phyloP scores from a whole-genome alignment of 2,888 invertebrate genomes.

The Drosophila nigritarsus region DNA sequence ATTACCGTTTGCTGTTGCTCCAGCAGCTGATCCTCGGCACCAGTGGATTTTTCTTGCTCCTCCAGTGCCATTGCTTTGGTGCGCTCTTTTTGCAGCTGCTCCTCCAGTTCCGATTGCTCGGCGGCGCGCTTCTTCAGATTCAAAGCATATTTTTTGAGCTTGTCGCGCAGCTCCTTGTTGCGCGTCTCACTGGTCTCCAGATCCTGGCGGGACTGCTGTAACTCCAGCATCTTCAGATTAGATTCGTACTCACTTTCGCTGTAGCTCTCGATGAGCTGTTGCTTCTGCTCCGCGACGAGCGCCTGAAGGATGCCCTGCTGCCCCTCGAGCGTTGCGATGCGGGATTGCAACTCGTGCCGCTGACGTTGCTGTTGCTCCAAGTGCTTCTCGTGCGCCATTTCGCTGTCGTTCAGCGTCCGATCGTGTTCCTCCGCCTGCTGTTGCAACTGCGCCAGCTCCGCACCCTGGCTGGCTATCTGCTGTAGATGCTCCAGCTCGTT shows the following conservation, averaged over 20 bases:
- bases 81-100: constrained; percentile 82
- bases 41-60: neutral
- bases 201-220: constrained; percentile 85
- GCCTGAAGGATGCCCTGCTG: constrained; percentile 83
- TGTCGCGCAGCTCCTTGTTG: constrained; percentile 90
- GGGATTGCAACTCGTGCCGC: constrained; percentile 75
- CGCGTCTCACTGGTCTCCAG: constrained; percentile 86
- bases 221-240: constrained; percentile 79
- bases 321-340: constrained; percentile 73
- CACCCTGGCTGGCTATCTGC: constrained; percentile 84
- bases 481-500: constrained; percentile 85
- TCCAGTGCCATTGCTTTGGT: constrained; percentile 13
- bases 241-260: constrained; percentile 82
- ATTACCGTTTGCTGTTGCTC: constrained; percentile 1
- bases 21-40: constrained; percentile 26
- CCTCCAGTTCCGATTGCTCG: constrained; percentile 89
- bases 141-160: constrained; percentile 91
- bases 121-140: constrained; percentile 90
- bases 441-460: constrained; percentile 79
- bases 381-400: constrained; percentile 81
- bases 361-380: constrained; percentile 75
- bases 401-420: constrained; percentile 71
- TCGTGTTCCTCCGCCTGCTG: constrained; percentile 75
- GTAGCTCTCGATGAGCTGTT: constrained; percentile 83
- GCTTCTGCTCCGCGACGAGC: constrained; percentile 84